phyloP scores from a whole-genome alignment of 2,797 vertebrate species.

The Hafferia zeledoni region DNA sequence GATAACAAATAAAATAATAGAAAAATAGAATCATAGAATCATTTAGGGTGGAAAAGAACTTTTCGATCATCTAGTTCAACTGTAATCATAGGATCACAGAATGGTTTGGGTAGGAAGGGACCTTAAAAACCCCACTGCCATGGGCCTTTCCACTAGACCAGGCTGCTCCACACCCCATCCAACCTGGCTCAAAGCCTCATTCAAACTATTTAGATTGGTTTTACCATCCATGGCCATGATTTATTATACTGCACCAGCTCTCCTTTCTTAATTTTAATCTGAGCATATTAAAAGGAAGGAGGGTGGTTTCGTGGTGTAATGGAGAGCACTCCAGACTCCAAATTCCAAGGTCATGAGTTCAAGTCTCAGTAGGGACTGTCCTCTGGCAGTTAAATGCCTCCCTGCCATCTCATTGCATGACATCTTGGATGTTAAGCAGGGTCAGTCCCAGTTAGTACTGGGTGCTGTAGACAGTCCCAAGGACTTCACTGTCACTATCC shows the following conservation, averaged over 20 bases:
- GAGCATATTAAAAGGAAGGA: background rate
- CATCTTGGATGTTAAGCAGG: too few relatives aligned
- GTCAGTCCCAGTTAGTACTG: too few relatives aligned
- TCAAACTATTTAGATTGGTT: background rate
- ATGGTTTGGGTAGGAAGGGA: background rate
- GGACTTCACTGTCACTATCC: too few relatives aligned
- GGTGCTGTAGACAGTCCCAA: too few relatives aligned
- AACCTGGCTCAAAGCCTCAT: background rate
- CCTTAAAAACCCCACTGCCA: background rate
- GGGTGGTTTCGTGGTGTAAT: too few relatives aligned
- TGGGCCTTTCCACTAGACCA: too few relatives aligned
- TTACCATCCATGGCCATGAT: background rate
- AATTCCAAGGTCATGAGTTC: too few relatives aligned
- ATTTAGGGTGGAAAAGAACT: background rate
- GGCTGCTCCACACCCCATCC: background rate
- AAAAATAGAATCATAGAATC: background rate
- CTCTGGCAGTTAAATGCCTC: too few relatives aligned
- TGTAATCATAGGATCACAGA: background rate
- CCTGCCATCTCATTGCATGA: too few relatives aligned
- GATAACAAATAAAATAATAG: background rate
- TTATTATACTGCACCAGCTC: rapidly evolving
- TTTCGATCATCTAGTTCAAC: background rate
- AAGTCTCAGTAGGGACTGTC: too few relatives aligned
- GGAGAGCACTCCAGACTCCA: too few relatives aligned
- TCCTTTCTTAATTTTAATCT: background rate